Percentiles rank a stretch among this genome's conserved stretches.
phyloP scores from a whole-genome alignment of 2,797 vertebrate genomes.

The Bryconaethiops microstoma region DNA sequence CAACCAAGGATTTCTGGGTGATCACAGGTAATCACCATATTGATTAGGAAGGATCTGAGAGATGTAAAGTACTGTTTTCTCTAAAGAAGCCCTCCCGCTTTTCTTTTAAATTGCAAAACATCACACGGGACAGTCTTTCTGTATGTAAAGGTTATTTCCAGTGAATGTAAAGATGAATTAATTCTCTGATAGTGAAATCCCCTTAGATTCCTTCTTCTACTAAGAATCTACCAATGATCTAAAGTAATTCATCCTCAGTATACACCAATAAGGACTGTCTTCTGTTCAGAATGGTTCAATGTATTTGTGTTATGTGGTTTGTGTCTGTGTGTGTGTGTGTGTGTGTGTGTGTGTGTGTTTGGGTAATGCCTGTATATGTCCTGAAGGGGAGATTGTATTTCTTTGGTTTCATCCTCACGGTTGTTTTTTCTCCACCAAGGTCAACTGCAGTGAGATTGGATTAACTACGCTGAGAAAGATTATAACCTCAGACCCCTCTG shows the following conservation, averaged over 20 bases:
- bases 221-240: background rate
- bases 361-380: background rate
- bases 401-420: constrained; percentile 50
- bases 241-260: no score
- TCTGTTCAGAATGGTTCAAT: no score
- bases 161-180: background rate
- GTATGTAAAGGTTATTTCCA: background rate
- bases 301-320: background rate
- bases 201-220: background rate
- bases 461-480: constrained; percentile 59
- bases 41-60: background rate
- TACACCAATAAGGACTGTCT: background rate
- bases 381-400: constrained; percentile 36
- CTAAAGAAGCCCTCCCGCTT: background rate
- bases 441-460: constrained; percentile 61
- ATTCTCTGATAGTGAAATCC: background rate
- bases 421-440: constrained; percentile 63
- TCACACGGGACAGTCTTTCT: no score
- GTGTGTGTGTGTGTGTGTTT: constrained; percentile 1
- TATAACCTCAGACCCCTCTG: constrained; percentile 11
- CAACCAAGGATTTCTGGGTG: constrained; percentile 95
- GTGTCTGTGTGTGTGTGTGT: constrained; percentile 6
- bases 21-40: constrained; percentile 87
- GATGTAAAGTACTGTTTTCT: background rate
- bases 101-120: no score